Base-by-base conservation (phyloP, 2,888 invertebrate genomes). In the Apamea sordens region DNA sequence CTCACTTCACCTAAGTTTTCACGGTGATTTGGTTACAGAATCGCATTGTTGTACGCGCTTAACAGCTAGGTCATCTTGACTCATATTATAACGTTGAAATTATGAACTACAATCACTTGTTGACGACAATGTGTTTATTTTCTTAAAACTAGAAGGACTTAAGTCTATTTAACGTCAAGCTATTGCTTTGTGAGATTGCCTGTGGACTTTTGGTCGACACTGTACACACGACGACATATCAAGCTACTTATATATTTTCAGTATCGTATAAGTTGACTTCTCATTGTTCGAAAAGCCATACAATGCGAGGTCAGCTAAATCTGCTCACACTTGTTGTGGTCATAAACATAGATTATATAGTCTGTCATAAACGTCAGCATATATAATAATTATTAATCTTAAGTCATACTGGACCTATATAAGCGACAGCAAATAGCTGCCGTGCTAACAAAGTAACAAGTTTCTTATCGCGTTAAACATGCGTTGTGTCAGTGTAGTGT, bases 351-450 rank as follows among this genome's bases (percentile, higher is more conserved):
- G n/a, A n/a, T n/a, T n/a, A n/a, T n/a, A n/a, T n/a, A n/a, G n/a
- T n/a, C n/a, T n/a, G 56, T 59, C 32, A 53, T 41, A 44, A 80
- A 28, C 32, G 44, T 21, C 53, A 83, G 15, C 59, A 65, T 32
- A 65, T 5, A 65, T 53, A n/a, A 53, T 32, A 15, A 41, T 61
- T 10, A 79, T 21, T 75, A 68, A 15, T 50, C 4, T 69, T 76
- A 70, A 41, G 44, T 68, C 64, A 80, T 36, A 65, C 8, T 73
- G n/a, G 53, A 6, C 36, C 36, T 84, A 77, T 75, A 69, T 74
- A 75, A 72, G 83, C 24, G 63, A 69, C 6, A 65, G 18, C 28
- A 65, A 56, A 47, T 61, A 53, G 47, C 15, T 28, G 68, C 41
- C 61, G 24, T 44, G 47, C 56, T 32, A 28, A 65, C 61, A 41